These are phyloP conservation scores for Excalfactoria chinensis DNA, from an alignment of 2,113 vertebrate species.

Conservation along the genomic window DNA sequence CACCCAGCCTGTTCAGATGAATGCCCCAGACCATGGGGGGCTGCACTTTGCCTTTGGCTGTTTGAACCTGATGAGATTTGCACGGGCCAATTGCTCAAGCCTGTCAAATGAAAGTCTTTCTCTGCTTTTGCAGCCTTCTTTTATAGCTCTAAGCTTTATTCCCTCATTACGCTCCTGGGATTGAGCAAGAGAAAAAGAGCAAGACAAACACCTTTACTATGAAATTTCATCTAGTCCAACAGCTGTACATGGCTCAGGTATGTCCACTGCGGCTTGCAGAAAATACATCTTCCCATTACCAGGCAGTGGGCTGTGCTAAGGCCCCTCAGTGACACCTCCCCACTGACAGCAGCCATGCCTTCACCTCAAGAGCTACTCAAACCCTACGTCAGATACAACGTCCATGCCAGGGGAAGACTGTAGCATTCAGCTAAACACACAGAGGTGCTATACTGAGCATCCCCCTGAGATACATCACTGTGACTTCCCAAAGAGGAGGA, in stretches of 20 bases:
- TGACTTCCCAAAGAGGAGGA: background rate
- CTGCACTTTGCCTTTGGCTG: background rate
- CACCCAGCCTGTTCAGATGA: background rate
- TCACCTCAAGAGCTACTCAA: background rate
- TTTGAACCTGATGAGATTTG: background rate
- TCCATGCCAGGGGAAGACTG: background rate
- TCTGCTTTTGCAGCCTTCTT: background rate
- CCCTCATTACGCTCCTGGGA: background rate
- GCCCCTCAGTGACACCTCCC: no score
- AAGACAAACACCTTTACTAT: background rate
- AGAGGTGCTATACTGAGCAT: accelerated
- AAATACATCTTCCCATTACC: background rate
- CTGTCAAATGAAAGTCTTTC: background rate
- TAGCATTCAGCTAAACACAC: background rate
- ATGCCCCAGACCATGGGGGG: background rate
- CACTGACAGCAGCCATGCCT: background rate
- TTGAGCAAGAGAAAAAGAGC: accelerated
- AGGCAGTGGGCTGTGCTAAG: accelerated
- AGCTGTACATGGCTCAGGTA: background rate
- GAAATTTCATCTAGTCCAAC: background rate
- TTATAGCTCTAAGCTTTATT: background rate
- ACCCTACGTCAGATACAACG: background rate
- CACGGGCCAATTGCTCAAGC: background rate
- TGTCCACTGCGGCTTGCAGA: background rate
- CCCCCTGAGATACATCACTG: no score